Base-by-base conservation (phyloP, 2,888 invertebrate species). In the Stramonita haemastoma region DNA sequence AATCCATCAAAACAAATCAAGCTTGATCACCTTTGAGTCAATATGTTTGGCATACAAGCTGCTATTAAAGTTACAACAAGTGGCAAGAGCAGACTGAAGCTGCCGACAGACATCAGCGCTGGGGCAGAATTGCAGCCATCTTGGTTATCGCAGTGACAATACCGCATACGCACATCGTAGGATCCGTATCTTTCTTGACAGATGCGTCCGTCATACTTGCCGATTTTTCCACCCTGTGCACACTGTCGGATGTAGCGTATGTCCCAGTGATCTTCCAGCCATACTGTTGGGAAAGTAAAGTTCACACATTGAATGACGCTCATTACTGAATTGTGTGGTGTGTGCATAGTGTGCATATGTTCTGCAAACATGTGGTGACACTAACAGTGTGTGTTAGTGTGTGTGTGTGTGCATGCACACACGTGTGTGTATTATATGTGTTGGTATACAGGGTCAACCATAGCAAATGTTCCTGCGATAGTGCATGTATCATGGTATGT, bases 121-220 rank as follows among this genome's bases (percentile, higher is more conserved):
- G 77, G 85, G 13, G 90, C 92, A 29, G 90, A 91, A 81, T 96
- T 96, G 91, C 96, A 96, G 46, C 96, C 96, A 91, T 96, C 95
- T 92, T 96, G 95, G 93, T 96, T 96, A 91, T 96, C 93, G 92
- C 96, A 96, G 91, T 96, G 95, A 90, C 96, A 96, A 91, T 96
- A 95, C 84, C 95, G 93, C 90, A 96, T 93, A 90, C 95, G 95
- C 15, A 96, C 95, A 29, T 95, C 91, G 92, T 94, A 95, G 29
- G 95, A 95, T 22, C 96, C 96, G 46, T 94, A 93, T 70, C 95
- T 92, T 88, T 96, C 96, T 89, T 94, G 92, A 91, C 96, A 96
- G 91, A 94, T 93, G 17, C 95, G 93, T 6, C 96, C 96, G 77
- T 96, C 95, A 29, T 94, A 94, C 8, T 91, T 93, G 0, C 96